phyloP scores from a whole-genome alignment of 2,888 invertebrate species.

The Laspeyria flexula region DNA sequence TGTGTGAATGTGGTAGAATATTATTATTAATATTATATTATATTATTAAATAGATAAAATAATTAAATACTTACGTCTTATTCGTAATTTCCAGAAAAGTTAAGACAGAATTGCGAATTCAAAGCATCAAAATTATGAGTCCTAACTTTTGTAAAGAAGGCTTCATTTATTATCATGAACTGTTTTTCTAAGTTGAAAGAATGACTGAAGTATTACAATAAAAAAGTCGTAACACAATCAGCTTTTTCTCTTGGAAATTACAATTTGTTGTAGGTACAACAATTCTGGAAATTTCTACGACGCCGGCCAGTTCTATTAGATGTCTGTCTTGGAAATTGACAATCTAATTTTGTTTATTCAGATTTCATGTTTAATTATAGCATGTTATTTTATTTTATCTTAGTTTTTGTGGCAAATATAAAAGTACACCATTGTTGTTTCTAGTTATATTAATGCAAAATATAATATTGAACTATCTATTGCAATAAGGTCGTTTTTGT shows the following conservation, averaged over 20 bases:
- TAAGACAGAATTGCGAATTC: constrained; percentile 17
- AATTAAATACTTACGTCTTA: too few species aligned
- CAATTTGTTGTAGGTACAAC: constrained; percentile 17
- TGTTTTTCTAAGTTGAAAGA: constrained; percentile 10
- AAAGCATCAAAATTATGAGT: constrained; percentile 23
- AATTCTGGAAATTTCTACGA: constrained; percentile 11
- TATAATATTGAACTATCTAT: too few species aligned
- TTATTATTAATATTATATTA: too few species aligned
- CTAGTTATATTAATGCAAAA: too few species aligned
- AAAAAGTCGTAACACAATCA: constrained; percentile 18
- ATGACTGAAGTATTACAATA: constrained; percentile 15
- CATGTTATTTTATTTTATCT: background rate
- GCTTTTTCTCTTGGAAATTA: constrained; percentile 22
- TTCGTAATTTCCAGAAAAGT: too few species aligned
- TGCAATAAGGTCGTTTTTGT: too few species aligned
- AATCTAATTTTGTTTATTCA: constrained; percentile 23
- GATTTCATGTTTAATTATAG: background rate
- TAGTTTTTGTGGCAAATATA: too few species aligned
- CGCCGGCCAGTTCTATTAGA: constrained; percentile 17
- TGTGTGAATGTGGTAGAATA: too few species aligned
- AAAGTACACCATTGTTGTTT: too few species aligned
- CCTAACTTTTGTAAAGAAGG: constrained; percentile 10
- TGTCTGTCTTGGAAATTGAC: constrained; percentile 20
- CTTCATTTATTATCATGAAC: constrained; percentile 17
- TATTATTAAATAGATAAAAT: too few species aligned